Conservation (phyloP, 2,113 vertebrate species). For the Lampris incognitus region DNA sequence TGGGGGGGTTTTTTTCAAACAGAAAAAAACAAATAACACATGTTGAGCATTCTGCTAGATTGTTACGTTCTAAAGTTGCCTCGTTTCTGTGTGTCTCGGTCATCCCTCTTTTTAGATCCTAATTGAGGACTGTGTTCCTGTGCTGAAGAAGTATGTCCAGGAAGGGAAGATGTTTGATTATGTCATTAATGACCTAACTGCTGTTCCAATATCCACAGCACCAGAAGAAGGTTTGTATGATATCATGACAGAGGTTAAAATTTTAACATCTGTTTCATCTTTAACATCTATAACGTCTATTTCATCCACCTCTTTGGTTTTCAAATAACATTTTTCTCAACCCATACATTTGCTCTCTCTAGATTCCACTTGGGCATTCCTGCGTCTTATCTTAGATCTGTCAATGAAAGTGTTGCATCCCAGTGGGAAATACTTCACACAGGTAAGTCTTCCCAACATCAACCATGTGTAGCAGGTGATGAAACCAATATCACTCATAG, state of each 20-base stretch:
- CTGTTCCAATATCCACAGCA: slow-evolving; percentile 95
- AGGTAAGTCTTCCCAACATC: slow-evolving; percentile 80
- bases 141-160: slow-evolving; percentile 95
- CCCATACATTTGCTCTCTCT: background rate
- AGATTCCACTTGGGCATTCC: slow-evolving; percentile 99
- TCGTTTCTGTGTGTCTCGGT: background rate
- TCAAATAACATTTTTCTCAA: background rate
- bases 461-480: background rate
- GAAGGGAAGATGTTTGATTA: slow-evolving; percentile 97
- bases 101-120: slow-evolving; percentile 83
- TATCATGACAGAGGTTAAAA: too few relatives aligned
- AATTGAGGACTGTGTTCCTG: slow-evolving; percentile 95
- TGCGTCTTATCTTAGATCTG: slow-evolving; percentile 96
- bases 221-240: slow-evolving; percentile 91
- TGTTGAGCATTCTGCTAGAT: too few relatives aligned
- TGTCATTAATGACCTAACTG: slow-evolving; percentile 97
- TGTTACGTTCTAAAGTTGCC: background rate
- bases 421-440: slow-evolving; percentile 96
- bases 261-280: background rate
- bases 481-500: background rate
- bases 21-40: too few relatives aligned
- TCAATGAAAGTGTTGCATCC: slow-evolving; percentile 96
- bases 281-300: background rate
- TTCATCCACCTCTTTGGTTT: background rate
- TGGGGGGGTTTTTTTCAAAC: too few relatives aligned